Base-by-base conservation (phyloP, 2,113 vertebrate genomes). In the Bos indicus region DNA sequence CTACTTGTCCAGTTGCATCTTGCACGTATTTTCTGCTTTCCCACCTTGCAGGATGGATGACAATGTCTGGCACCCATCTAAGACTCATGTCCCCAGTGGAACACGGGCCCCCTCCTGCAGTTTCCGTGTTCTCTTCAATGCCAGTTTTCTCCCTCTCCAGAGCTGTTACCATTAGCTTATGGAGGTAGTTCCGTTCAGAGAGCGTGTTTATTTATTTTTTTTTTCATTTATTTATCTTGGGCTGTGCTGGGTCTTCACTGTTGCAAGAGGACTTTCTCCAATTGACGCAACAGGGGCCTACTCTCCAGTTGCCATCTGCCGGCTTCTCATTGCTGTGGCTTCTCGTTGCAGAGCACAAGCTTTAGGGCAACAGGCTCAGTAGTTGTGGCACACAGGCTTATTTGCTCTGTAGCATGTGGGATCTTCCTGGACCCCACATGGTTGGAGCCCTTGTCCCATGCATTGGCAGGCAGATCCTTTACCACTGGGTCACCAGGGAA, bases 181-280 rank as follows among this genome's bases (percentile, higher is more conserved):
- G 26, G 25, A 21, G 26, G 6, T 57, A 10, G 67, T 40, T 71
- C 19, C 0, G 0, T 71, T 71, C n/a, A 23, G 19, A 71, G 5
- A 71, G 67, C 0, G 2, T 40, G 17, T 5, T 10, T 21, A 5
- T 71, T 36, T 46, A 46, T 7, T 7, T 46, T 2, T 11, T 19
- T 40, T 74, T 40, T 0, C 21, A 40, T 25, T 23, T 13, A 6
- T 74, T 40, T 40, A 25, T 40, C 11, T 25, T 12, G 67, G 36
- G 67, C 5, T 40, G 36, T 74, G 36, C 19, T 74, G 36, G 36
- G 67, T 74, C 36, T 40, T 74, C n/a, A 25, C 10, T 40, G 67
- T 74, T 74, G 67, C 36, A 12, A 23, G 36, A 40, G 67, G 67
- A 36, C 10, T 74, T 3, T 25, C 36, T 74, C 67, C 67, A 74